These are phyloP conservation scores for Leptopilina myrica DNA, from an alignment of 2,888 invertebrate species.

Conservation along the genomic window DNA sequence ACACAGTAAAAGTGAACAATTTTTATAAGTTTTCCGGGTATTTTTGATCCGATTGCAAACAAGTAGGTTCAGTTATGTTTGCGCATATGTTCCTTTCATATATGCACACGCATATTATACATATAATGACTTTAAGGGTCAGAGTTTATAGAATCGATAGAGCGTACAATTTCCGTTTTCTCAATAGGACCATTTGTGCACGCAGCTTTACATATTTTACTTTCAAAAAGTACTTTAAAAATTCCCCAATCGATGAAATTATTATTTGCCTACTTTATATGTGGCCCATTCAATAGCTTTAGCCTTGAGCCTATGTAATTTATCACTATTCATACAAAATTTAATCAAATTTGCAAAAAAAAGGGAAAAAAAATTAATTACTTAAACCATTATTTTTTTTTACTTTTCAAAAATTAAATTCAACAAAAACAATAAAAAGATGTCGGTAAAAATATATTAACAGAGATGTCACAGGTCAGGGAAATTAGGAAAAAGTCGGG, in stretches of 20 bases:
- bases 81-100: constrained; percentile 51
- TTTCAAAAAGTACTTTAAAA: constrained; percentile 20
- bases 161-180: constrained; percentile 65
- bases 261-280: not conserved
- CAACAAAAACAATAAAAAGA: too few relatives aligned
- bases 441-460: too few relatives aligned
- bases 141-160: constrained; percentile 60
- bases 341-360: too few relatives aligned
- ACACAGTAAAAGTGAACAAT: not conserved
- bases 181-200: constrained; percentile 57
- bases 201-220: not conserved
- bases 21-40: constrained; percentile 2
- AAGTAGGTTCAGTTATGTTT: constrained; percentile 44
- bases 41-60: not conserved
- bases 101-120: not conserved
- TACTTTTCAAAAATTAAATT: too few relatives aligned
- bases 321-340: too few relatives aligned
- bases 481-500: too few relatives aligned
- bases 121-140: constrained; percentile 55
- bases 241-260: constrained; percentile 38
- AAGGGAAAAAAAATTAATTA: too few relatives aligned
- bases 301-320: too few relatives aligned
- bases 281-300: too few relatives aligned
- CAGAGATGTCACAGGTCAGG: too few relatives aligned
- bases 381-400: too few relatives aligned